Evolutionary conservation across 1,140 invertebrate genomes (phyloP).

Genomic region (Pseudomyrmex cubaensis): DNA sequence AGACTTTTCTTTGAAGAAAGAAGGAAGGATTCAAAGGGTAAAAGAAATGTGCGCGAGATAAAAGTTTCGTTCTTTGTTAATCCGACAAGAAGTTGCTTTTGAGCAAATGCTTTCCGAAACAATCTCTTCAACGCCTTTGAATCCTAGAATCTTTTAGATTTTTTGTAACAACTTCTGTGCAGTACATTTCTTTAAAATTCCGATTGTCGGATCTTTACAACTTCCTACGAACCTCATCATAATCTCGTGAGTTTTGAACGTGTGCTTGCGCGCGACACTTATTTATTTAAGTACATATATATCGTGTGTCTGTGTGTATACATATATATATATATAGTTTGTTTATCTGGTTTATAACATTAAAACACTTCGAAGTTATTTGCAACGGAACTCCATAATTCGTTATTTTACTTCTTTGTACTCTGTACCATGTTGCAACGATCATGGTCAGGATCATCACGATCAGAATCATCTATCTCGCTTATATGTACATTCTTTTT

Average conservation of each 20-base stretch:
- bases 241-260: no score
- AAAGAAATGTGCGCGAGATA: constrained; percentile 1
- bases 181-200: neutral
- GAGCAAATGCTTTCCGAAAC: neutral
- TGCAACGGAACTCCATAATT: constrained; percentile 36
- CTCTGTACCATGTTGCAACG: constrained; percentile 11
- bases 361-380: constrained; percentile 42
- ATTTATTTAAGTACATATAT: neutral
- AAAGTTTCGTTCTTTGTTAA: neutral
- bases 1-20: neutral
- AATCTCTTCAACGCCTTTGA: neutral
- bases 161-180: neutral
- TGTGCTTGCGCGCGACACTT: neutral
- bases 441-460: constrained; percentile 16
- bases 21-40: constrained; percentile 10
- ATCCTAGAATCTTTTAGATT: neutral
- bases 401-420: constrained; percentile 37
- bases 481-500: constrained; percentile 18
- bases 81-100: neutral
- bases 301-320: neutral
- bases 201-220: neutral
- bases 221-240: no score
- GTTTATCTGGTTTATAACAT: no score
- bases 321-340: neutral
- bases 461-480: constrained; percentile 7